Evolutionary conservation across 2,888 invertebrate species (phyloP).

Genomic region (Alitta virens): DNA sequence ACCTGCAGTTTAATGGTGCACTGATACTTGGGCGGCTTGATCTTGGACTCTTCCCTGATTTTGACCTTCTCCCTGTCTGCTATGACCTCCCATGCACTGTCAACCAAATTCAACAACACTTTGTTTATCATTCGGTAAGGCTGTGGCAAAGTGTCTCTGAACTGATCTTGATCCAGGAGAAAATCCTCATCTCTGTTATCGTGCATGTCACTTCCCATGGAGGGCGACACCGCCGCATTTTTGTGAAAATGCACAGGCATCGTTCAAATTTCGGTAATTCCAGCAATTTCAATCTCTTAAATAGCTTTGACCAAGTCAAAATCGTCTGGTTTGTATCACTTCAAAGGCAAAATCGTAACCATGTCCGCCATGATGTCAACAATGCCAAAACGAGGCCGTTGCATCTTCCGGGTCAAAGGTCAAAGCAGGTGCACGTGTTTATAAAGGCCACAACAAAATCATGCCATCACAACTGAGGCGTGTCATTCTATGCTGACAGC

Average conservation of each 20-base stretch:
- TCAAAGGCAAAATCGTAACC: conserved; percentile 17
- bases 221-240: conserved; percentile 44
- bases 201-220: conserved; percentile 33
- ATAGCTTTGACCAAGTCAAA: too few species aligned
- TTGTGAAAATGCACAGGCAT: conserved; percentile 49
- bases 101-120: conserved; percentile 40
- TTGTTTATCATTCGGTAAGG: conserved; percentile 54
- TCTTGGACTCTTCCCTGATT: conserved; percentile 36
- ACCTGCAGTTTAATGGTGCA: conserved; percentile 35
- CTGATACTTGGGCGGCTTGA: conserved; percentile 43
- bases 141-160: conserved; percentile 48
- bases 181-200: conserved; percentile 45
- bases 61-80: conserved; percentile 37
- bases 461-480: background rate
- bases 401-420: background rate
- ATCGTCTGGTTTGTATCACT: too few species aligned
- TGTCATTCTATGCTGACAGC: background rate
- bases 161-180: conserved; percentile 47
- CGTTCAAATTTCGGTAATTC: background rate
- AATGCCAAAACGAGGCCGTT: conserved; percentile 19
- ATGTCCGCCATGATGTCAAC: conserved; percentile 32
- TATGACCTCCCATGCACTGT: conserved; percentile 46
- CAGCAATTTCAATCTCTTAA: too few species aligned
- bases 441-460: background rate
- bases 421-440: background rate